phyloP scores from a whole-genome alignment of 2,113 vertebrate species.

The Phasianus colchicus region DNA sequence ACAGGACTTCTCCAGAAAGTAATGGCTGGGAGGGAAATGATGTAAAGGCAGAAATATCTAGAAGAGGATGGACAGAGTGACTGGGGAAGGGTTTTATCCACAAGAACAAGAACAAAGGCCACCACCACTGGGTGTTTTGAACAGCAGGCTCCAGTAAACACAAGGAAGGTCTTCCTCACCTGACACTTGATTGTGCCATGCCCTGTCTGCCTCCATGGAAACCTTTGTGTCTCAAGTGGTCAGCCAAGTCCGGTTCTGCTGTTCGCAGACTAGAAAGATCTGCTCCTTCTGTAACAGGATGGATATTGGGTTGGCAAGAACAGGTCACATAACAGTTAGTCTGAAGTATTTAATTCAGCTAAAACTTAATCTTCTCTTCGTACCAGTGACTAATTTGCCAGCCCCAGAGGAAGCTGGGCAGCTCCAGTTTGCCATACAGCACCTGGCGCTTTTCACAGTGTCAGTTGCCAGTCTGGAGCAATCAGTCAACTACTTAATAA shows the following conservation, averaged over 20 bases:
- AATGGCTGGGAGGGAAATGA: background rate
- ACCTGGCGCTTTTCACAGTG: conserved; percentile 29
- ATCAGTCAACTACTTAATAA: conserved; percentile 75
- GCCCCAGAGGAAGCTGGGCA: background rate
- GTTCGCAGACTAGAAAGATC: background rate
- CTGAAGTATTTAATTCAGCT: background rate
- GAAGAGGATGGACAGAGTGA: conserved; percentile 17
- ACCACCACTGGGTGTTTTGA: background rate
- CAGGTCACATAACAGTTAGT: background rate
- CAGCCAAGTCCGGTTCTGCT: background rate
- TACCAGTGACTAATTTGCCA: background rate
- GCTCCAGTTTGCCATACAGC: background rate
- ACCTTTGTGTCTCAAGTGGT: background rate
- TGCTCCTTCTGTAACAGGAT: background rate
- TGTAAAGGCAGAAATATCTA: background rate
- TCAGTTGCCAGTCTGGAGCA: conserved; percentile 68
- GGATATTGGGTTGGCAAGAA: background rate
- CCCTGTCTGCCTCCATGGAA: background rate
- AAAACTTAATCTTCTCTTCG: background rate
- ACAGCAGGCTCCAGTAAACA: background rate
- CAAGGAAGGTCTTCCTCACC: background rate
- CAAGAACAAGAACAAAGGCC: background rate
- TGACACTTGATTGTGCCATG: background rate
- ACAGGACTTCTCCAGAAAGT: background rate
- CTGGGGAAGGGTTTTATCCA: background rate